These are phyloP conservation scores for Hippasteria phrygiana DNA, from an alignment of 53 echinoderm and acorn worm genomes.

Conservation along the genomic window DNA sequence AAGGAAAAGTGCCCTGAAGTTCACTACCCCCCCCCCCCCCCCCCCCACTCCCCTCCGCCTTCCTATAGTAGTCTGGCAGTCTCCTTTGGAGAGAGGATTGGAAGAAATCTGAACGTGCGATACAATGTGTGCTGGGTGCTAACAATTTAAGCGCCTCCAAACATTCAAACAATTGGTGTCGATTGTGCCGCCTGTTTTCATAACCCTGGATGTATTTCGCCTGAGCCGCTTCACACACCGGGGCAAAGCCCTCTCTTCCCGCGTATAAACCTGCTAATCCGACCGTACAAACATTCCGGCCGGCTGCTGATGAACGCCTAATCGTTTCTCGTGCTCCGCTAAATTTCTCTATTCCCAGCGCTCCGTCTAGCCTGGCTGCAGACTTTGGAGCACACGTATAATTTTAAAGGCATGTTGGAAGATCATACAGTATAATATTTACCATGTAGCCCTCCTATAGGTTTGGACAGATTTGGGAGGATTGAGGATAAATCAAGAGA, in stretches of 20 bases:
- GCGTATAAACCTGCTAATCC: conserved; percentile 45
- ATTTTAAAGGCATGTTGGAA: no score
- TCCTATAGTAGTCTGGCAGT: no score
- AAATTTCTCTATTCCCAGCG: background rate
- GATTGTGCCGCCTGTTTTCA: conserved; percentile 28
- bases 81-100: background rate
- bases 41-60: background rate
- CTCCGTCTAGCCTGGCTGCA: background rate
- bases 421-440: no score
- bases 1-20: no score
- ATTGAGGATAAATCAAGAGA: no score
- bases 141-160: conserved; percentile 36
- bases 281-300: conserved; percentile 56
- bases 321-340: conserved; percentile 48
- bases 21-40: no score
- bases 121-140: conserved; percentile 18
- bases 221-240: background rate
- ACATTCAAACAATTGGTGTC: conserved; percentile 11
- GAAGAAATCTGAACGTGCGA: conserved; percentile 8
- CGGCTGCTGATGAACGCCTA: conserved; percentile 43
- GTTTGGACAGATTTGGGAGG: no score
- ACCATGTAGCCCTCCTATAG: no score
- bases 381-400: background rate
- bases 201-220: conserved; percentile 43
- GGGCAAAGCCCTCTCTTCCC: background rate